A percentile compares a stretch with the other conserved stretches of the same genome.
phyloP scores from a whole-genome alignment of 2,113 vertebrate genomes.

The Parus major region DNA sequence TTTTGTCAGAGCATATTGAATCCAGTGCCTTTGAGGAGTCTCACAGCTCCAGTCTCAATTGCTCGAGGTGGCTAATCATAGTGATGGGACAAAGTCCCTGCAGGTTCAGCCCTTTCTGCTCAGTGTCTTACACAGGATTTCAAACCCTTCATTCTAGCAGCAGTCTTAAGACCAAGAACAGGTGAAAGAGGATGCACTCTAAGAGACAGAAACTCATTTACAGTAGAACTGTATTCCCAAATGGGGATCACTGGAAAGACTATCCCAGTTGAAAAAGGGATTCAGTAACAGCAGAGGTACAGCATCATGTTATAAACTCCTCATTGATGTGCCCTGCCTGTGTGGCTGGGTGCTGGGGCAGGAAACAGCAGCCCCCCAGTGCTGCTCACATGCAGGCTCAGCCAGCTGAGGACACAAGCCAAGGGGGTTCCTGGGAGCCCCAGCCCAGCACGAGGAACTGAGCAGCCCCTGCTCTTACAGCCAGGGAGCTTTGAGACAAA shows the following conservation, averaged over 20 bases:
- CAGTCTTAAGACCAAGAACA: not conserved
- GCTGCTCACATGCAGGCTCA: not conserved
- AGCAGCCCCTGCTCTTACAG: fast-evolving
- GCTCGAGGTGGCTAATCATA: not conserved
- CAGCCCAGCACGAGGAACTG: fast-evolving
- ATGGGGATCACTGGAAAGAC: not conserved
- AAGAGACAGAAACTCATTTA: not conserved
- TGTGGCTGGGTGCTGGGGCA: fast-evolving
- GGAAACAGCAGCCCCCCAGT: not conserved
- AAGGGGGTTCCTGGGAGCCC: not conserved
- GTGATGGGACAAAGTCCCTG: not conserved
- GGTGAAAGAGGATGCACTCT: not conserved
- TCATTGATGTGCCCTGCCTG: fast-evolving
- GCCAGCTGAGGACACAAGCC: not conserved
- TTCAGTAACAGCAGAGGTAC: not conserved
- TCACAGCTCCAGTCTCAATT: not conserved
- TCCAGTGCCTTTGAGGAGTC: not conserved
- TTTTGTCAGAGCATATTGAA: not conserved
- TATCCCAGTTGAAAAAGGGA: not conserved
- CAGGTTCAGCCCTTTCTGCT: not conserved
- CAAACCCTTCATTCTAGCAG: not conserved
- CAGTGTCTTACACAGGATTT: not conserved
- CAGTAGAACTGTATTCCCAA: not conserved
- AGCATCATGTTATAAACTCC: not conserved
- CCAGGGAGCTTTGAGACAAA: not conserved